Percentiles rank a stretch among this genome's conserved stretches.
These are phyloP conservation scores for Ceratotherium simum DNA, from an alignment of 2,113 vertebrate genomes.

Conservation along the genomic window DNA sequence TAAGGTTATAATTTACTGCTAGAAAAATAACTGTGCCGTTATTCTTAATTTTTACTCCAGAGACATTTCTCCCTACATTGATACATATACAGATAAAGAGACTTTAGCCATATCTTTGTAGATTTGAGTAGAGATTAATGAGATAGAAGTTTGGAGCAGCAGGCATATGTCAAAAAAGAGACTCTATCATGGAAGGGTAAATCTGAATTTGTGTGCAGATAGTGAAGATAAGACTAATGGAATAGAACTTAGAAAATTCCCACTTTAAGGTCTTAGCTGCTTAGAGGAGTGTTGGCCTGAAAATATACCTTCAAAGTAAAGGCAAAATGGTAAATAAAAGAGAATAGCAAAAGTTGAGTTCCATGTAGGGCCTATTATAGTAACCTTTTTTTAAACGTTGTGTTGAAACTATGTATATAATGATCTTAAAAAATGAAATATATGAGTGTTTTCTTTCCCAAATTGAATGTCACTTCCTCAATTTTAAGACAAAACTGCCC, in stretches of 20 bases:
- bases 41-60: background rate
- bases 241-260: background rate
- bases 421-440: constrained; percentile 10
- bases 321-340: background rate
- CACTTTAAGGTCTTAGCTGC: background rate
- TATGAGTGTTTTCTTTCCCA: background rate
- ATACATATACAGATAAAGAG: background rate
- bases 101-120: background rate
- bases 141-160: background rate
- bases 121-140: background rate
- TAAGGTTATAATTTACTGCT: background rate
- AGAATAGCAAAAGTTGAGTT: background rate
- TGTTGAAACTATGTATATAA: background rate
- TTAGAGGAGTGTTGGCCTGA: background rate
- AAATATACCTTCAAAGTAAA: background rate
- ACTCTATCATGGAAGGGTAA: background rate
- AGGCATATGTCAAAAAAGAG: background rate
- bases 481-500: background rate
- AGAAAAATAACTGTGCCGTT: background rate
- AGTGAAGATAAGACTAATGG: background rate
- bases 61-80: background rate
- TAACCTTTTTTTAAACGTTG: background rate
- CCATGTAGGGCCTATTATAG: background rate
- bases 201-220: background rate
- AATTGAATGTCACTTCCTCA: constrained; percentile 22